phyloP scores from a whole-genome alignment of 2,888 invertebrate genomes.

The Euproctis similis region DNA sequence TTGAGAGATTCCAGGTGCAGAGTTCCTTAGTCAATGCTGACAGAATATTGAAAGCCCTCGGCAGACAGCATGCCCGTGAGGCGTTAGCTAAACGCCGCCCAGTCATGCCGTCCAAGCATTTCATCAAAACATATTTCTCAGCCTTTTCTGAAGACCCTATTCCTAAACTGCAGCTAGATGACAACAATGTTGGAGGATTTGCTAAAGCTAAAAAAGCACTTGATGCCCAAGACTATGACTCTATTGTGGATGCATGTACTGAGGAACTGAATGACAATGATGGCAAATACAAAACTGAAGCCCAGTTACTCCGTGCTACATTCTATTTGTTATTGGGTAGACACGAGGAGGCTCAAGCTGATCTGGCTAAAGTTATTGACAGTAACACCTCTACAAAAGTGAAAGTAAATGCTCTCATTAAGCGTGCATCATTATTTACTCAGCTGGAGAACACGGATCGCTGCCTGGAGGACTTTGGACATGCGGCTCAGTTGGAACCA shows the following conservation, averaged over 20 bases:
- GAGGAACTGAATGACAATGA: conserved; percentile 82
- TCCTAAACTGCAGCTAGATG: conserved; percentile 67
- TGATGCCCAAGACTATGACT: conserved; percentile 82
- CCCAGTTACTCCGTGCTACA: conserved; percentile 87
- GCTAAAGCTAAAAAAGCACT: conserved; percentile 82
- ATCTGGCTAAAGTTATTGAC: conserved; percentile 82
- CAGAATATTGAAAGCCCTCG: conserved; percentile 88
- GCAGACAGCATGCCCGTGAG: conserved; percentile 83
- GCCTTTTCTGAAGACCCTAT: conserved; percentile 93
- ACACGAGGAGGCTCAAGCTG: conserved; percentile 82
- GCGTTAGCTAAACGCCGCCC: conserved; percentile 81
- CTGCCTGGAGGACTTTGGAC: conserved; percentile 86
- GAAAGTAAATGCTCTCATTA: conserved; percentile 90
- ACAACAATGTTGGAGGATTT: conserved; percentile 76
- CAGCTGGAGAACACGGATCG: conserved; percentile 84
- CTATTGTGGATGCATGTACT: conserved; percentile 85
- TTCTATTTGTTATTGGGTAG: conserved; percentile 87
- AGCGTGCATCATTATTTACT: conserved; percentile 89
- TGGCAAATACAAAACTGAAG: conserved; percentile 79
- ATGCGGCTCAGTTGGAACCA: conserved; percentile 85
- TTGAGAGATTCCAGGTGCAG: conserved; percentile 91
- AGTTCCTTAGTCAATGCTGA: conserved; percentile 89
- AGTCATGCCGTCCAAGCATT: conserved; percentile 88
- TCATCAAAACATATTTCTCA: conserved; percentile 89
- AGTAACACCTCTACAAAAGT: conserved; percentile 78